A percentile compares a stretch with the other conserved stretches of the same genome.
phyloP scores from a whole-genome alignment of 2,113 vertebrate species.

The Harpagus bidentatus region DNA sequence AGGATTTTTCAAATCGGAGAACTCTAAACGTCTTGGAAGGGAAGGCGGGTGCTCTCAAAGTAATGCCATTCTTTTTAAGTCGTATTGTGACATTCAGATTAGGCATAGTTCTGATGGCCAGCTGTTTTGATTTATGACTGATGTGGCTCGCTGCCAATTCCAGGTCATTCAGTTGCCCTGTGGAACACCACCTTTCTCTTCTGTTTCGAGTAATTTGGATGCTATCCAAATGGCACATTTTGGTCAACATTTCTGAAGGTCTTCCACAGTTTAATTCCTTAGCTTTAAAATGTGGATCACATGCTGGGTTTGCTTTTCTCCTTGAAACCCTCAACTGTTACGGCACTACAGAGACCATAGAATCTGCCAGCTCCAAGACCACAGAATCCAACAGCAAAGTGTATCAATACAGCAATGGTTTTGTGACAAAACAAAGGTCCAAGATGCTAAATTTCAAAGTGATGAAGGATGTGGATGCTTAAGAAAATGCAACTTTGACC shows the following conservation, averaged over 20 bases:
- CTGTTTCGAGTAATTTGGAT: conserved; percentile 6
- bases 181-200: conserved; percentile 10
- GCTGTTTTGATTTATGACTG: conserved; percentile 46
- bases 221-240: neutral
- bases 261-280: conserved; percentile 24
- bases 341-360: neutral
- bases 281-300: conserved; percentile 11
- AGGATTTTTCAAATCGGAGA: conserved; percentile 20
- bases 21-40: conserved; percentile 44
- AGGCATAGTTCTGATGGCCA: neutral
- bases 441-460: neutral
- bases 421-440: neutral
- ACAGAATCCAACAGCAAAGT: neutral
- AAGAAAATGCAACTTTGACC: conserved; percentile 7
- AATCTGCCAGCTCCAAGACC: neutral
- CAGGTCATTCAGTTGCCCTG: conserved; percentile 13
- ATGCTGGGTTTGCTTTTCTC: neutral
- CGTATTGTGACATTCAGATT: neutral
- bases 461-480: neutral
- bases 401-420: neutral
- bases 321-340: neutral
- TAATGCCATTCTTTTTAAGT: neutral
- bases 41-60: conserved; percentile 44
- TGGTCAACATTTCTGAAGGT: conserved; percentile 46
- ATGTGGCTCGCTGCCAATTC: conserved; percentile 32